phyloP scores from a whole-genome alignment of 2,113 vertebrate species.

The Hippocampus comes region DNA sequence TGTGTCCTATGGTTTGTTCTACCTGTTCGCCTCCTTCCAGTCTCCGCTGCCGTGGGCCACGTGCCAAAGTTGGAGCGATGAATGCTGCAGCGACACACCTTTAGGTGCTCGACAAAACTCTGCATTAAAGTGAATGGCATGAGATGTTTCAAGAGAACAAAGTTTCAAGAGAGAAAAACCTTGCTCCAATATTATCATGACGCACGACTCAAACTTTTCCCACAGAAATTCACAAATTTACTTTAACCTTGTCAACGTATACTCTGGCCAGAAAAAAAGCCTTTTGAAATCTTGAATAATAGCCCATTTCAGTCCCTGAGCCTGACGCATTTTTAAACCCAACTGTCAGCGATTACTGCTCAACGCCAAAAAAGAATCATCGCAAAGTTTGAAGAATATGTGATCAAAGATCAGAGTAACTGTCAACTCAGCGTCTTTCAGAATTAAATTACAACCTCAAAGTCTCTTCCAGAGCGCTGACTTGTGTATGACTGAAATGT shows the following conservation, averaged over 20 bases:
- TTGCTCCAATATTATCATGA: neutral
- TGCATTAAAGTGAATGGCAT: neutral
- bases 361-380: neutral
- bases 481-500: neutral
- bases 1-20: slow-evolving; percentile 88
- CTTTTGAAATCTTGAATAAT: neutral
- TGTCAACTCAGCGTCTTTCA: neutral
- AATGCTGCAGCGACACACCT: slow-evolving; percentile 72
- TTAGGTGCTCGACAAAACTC: slow-evolving; percentile 66
- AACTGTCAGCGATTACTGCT: neutral
- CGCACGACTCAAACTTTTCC: neutral
- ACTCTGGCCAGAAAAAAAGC: neutral
- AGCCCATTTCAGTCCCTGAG: neutral
- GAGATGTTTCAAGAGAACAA: neutral
- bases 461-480: neutral
- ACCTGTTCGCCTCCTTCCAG: slow-evolving; percentile 92
- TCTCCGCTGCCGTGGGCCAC: slow-evolving; percentile 82
- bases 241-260: neutral
- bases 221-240: neutral
- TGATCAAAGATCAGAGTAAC: neutral
- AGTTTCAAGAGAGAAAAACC: too few relatives aligned
- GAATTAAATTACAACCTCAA: neutral
- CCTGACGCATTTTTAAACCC: neutral
- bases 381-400: neutral
- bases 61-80: slow-evolving; percentile 73